These are phyloP conservation scores for Pangasius mekongensis DNA, from an alignment of 2,797 vertebrate species.

Conservation along the genomic window DNA sequence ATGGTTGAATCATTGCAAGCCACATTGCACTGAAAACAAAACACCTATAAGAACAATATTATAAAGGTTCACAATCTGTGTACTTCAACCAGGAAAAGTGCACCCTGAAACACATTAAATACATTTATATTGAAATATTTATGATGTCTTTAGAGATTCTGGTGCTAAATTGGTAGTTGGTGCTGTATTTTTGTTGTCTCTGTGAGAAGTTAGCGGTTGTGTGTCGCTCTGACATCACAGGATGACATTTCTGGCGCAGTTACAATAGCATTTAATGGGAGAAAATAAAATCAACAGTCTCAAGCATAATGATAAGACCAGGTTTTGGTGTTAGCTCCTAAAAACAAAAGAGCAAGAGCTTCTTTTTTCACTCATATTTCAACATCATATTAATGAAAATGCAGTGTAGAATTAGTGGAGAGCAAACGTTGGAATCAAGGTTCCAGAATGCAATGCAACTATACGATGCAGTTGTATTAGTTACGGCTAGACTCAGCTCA, in stretches of 20 bases:
- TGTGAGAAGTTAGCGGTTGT: not conserved
- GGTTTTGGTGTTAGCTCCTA: not conserved
- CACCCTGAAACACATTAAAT: not conserved
- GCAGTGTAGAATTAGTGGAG: not conserved
- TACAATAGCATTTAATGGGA: not conserved
- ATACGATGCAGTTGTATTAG: no score
- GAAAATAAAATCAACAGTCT: not conserved
- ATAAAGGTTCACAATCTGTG: not conserved
- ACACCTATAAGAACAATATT: not conserved
- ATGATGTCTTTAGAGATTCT: not conserved
- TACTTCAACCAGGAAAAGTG: not conserved
- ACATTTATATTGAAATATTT: not conserved
- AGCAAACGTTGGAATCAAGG: not conserved
- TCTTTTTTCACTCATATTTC: no score
- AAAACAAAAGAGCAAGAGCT: not conserved
- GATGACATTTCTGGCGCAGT: not conserved
- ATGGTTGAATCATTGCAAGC: not conserved
- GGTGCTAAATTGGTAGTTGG: not conserved
- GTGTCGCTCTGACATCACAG: not conserved
- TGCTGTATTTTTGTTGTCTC: not conserved
- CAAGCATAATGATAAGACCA: not conserved
- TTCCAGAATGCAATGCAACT: not conserved
- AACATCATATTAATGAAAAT: not conserved
- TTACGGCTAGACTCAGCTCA: no score
- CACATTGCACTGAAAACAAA: no score